Evolutionary conservation across 2,888 invertebrate species (phyloP).

Genomic region (Erebia palarica): DNA sequence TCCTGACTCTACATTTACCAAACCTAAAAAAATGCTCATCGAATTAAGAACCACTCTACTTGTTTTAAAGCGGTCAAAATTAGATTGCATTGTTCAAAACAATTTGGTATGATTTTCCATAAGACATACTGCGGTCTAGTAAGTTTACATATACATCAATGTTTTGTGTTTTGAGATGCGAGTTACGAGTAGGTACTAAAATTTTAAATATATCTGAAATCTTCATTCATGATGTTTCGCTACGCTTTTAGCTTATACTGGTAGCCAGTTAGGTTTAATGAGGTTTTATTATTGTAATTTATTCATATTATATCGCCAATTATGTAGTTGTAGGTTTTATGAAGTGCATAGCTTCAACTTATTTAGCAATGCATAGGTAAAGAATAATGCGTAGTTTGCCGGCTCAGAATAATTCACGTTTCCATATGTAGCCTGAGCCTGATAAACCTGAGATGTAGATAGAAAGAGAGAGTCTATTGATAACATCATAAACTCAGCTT

Average conservation of each 20-base stretch:
- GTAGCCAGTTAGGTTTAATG: neutral
- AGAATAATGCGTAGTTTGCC: constrained; percentile 34
- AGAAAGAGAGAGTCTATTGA: too few relatives aligned
- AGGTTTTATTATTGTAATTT: constrained; percentile 17
- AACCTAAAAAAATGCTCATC: too few relatives aligned
- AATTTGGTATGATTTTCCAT: too few relatives aligned
- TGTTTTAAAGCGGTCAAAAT: too few relatives aligned
- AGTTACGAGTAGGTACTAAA: neutral
- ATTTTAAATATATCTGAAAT: neutral
- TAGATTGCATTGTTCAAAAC: too few relatives aligned
- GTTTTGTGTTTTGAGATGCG: neutral
- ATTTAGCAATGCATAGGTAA: constrained; percentile 38
- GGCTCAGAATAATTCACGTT: constrained; percentile 42
- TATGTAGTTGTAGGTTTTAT: constrained; percentile 5
- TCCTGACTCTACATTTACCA: too few relatives aligned
- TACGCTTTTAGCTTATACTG: neutral
- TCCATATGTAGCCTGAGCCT: constrained; percentile 2
- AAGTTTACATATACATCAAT: too few relatives aligned
- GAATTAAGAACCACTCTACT: too few relatives aligned
- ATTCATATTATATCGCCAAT: constrained; percentile 21
- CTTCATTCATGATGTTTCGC: constrained; percentile 2
- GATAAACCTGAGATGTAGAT: neutral
- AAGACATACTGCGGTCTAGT: too few relatives aligned
- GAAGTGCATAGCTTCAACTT: constrained; percentile 30
- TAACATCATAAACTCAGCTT: too few relatives aligned